phyloP scores from a whole-genome alignment of 2,113 vertebrate species.

The Limnothrissa miodon region DNA sequence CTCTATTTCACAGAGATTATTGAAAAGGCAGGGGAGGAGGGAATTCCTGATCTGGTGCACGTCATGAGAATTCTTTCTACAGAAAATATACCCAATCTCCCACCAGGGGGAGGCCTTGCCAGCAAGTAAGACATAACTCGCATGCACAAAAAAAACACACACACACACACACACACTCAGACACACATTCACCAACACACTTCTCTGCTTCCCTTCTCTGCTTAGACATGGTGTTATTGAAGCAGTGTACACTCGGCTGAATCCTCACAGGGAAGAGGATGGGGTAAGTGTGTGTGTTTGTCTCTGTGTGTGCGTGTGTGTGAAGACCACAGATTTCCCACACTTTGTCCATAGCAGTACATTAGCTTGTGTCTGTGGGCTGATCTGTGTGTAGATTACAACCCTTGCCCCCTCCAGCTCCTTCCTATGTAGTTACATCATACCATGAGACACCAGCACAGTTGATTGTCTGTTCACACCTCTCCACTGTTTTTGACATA shows the following conservation, averaged over 20 bases:
- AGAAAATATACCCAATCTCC: constrained; percentile 89
- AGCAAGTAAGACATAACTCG: constrained; percentile 82
- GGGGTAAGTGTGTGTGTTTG: constrained; percentile 78
- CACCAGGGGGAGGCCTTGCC: constrained; percentile 95
- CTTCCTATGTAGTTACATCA: not conserved
- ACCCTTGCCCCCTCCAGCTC: not conserved
- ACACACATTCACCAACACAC: not conserved
- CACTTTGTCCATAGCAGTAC: not conserved
- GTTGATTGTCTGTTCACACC: not conserved
- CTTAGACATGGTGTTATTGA: constrained; percentile 95
- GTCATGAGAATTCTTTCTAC: constrained; percentile 93
- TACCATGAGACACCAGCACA: not conserved
- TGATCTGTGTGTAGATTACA: not conserved
- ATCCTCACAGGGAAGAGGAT: constrained; percentile 94
- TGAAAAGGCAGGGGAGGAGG: constrained; percentile 87
- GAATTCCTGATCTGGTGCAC: constrained; percentile 90
- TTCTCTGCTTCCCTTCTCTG: not conserved
- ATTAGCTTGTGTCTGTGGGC: not conserved
- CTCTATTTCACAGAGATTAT: constrained; percentile 81
- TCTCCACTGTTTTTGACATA: not conserved
- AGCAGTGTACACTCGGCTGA: constrained; percentile 95
- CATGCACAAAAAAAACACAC: not conserved
- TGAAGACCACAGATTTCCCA: not conserved
- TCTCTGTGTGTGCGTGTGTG: not conserved
- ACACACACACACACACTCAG: not conserved